These are phyloP conservation scores for Stenopsyche tienmushanensis DNA, from an alignment of 1,140 invertebrate genomes.

Conservation along the genomic window DNA sequence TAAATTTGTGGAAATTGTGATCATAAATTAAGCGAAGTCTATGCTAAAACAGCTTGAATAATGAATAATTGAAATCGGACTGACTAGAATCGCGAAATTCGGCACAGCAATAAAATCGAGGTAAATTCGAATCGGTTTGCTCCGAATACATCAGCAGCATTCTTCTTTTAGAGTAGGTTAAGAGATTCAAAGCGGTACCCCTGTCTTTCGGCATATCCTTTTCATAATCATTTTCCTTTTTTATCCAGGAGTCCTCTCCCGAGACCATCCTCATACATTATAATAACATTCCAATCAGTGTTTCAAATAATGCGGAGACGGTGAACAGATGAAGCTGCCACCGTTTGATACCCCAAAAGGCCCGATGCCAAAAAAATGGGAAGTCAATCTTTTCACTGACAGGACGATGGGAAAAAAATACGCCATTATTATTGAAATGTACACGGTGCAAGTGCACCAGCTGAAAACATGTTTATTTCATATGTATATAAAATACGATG, in stretches of 20 bases:
- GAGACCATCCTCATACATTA: slow-evolving; percentile 28
- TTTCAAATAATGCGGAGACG: slow-evolving; percentile 17
- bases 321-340: slow-evolving; percentile 21
- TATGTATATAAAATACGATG: too few species aligned
- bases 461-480: slow-evolving; percentile 17
- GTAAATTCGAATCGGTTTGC: neutral
- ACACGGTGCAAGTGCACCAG: neutral
- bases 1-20: too few species aligned
- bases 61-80: too few species aligned
- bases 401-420: slow-evolving; percentile 6
- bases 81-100: too few species aligned
- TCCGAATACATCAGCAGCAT: slow-evolving; percentile 12
- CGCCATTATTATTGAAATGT: slow-evolving; percentile 24
- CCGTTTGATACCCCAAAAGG: slow-evolving; percentile 5
- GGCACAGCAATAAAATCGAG: neutral
- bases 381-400: slow-evolving; percentile 14
- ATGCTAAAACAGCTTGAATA: too few species aligned
- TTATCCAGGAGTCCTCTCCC: slow-evolving; percentile 11
- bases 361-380: neutral
- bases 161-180: too few species aligned
- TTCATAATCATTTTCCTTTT: slow-evolving; percentile 33
- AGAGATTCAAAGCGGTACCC: slow-evolving; percentile 3
- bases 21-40: too few species aligned
- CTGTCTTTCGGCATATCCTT: slow-evolving; percentile 32
- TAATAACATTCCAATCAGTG: slow-evolving; percentile 41